Percentiles rank a stretch among this genome's conserved stretches.
These are phyloP conservation scores for Pachypsylla venusta DNA, from an alignment of 1,140 invertebrate species.

Conservation along the genomic window DNA sequence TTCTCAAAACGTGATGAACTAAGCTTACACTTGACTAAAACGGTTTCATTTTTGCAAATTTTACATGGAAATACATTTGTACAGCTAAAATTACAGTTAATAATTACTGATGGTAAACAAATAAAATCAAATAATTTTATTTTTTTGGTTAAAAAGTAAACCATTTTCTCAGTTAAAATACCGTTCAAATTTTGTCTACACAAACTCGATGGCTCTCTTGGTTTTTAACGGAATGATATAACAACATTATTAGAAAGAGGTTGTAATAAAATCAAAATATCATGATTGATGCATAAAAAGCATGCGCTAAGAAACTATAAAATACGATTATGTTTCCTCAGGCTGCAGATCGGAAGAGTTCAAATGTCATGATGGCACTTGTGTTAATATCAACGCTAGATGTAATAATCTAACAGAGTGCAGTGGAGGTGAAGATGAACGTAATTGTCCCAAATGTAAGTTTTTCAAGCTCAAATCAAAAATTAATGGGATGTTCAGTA, in stretches of 20 bases:
- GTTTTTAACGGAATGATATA: neutral
- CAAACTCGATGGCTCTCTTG: neutral
- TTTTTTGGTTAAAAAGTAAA: neutral
- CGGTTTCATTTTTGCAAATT: neutral
- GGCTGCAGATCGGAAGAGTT: slow-evolving; percentile 36
- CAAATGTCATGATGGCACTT: slow-evolving; percentile 25
- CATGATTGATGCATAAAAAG: too few relatives aligned
- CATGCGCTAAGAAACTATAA: neutral
- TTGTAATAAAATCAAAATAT: neutral
- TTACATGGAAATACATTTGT: neutral
- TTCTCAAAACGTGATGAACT: too few relatives aligned
- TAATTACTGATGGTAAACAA: neutral
- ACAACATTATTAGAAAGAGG: neutral
- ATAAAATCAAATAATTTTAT: too few relatives aligned
- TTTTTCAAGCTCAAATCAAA: too few relatives aligned
- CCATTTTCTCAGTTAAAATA: neutral
- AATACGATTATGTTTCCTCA: neutral
- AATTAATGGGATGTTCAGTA: too few relatives aligned
- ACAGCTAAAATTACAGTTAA: neutral
- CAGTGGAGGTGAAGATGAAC: slow-evolving; percentile 28
- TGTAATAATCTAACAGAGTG: slow-evolving; percentile 30
- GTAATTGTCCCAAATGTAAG: slow-evolving; percentile 22
- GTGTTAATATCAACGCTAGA: slow-evolving; percentile 21
- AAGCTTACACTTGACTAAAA: too few relatives aligned
- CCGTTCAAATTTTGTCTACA: neutral